A percentile compares a stretch with the other conserved stretches of the same genome.
phyloP scores from a whole-genome alignment of 2,797 vertebrate genomes.

The Brotula barbata region DNA sequence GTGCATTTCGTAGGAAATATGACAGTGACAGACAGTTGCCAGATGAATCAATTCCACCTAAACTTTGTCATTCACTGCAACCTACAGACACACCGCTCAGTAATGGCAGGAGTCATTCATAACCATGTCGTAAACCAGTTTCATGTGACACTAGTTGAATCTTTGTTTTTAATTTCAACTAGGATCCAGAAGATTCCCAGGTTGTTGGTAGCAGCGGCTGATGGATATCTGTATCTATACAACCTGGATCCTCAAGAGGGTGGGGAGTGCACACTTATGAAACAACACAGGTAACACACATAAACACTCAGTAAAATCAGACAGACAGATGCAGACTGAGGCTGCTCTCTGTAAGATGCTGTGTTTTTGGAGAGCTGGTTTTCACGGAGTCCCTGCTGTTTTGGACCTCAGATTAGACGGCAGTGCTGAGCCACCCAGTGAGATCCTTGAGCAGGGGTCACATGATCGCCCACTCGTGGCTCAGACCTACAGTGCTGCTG shows the following conservation, averaged over 20 bases:
- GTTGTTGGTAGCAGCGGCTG: conserved; percentile 91
- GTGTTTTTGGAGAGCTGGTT: not conserved
- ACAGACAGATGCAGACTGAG: not conserved
- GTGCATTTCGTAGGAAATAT: too few species aligned
- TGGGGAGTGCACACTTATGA: conserved; percentile 96
- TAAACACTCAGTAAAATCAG: not conserved
- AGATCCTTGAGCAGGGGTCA: conserved; percentile 92
- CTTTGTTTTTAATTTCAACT: conserved; percentile 10
- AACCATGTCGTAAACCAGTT: too few species aligned
- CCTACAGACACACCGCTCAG: too few species aligned
- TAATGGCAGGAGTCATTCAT: too few species aligned
- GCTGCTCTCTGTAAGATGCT: not conserved
- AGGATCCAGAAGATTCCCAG: conserved; percentile 98
- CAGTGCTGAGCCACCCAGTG: conserved; percentile 89
- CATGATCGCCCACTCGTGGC: conserved; percentile 91
- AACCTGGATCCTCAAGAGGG: conserved; percentile 98
- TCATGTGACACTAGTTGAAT: too few species aligned
- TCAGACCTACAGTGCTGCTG: conserved; percentile 86
- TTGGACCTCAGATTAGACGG: conserved; percentile 85
- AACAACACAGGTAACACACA: conserved; percentile 92
- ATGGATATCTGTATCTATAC: conserved; percentile 97
- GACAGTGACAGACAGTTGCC: too few species aligned
- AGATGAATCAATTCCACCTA: too few species aligned
- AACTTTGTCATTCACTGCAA: too few species aligned
- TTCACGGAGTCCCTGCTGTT: conserved; percentile 1